phyloP scores from a whole-genome alignment of 2,797 vertebrate species.

The Liasis olivaceus region DNA sequence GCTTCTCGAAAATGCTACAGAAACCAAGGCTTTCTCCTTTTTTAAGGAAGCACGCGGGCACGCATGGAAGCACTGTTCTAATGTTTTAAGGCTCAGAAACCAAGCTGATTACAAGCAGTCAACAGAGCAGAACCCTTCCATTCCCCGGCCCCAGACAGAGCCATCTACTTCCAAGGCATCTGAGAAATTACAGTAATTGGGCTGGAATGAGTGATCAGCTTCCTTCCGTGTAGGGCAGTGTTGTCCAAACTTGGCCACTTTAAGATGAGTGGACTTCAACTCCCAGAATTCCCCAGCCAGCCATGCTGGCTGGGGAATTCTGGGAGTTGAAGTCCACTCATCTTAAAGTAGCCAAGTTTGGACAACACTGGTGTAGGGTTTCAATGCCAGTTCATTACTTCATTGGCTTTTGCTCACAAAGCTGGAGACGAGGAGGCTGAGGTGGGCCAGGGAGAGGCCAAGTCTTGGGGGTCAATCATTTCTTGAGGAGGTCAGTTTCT shows the following conservation, averaged over 20 bases:
- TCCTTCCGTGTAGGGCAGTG: no score
- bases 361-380: slow-evolving; percentile 37
- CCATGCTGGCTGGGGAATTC: no score
- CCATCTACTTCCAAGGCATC: neutral
- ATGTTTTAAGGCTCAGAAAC: slow-evolving; percentile 32
- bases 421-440: slow-evolving; percentile 23
- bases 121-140: slow-evolving; percentile 8
- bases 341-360: no score
- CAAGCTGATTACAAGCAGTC: slow-evolving; percentile 19
- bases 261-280: no score
- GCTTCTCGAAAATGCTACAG: slow-evolving; percentile 39
- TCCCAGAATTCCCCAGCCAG: no score
- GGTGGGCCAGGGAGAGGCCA: slow-evolving; percentile 22
- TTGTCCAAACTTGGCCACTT: no score
- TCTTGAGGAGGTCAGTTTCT: slow-evolving; percentile 6
- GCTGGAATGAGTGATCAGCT: slow-evolving; percentile 44
- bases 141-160: neutral
- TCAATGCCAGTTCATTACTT: slow-evolving; percentile 51
- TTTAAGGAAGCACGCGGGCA: neutral
- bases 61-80: neutral
- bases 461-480: slow-evolving; percentile 46
- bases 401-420: slow-evolving; percentile 50
- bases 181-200: slow-evolving; percentile 58
- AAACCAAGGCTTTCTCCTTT: slow-evolving; percentile 5
- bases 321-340: no score